phyloP scores from a whole-genome alignment of 1,140 invertebrate genomes.

The Palaemon carinicauda region DNA sequence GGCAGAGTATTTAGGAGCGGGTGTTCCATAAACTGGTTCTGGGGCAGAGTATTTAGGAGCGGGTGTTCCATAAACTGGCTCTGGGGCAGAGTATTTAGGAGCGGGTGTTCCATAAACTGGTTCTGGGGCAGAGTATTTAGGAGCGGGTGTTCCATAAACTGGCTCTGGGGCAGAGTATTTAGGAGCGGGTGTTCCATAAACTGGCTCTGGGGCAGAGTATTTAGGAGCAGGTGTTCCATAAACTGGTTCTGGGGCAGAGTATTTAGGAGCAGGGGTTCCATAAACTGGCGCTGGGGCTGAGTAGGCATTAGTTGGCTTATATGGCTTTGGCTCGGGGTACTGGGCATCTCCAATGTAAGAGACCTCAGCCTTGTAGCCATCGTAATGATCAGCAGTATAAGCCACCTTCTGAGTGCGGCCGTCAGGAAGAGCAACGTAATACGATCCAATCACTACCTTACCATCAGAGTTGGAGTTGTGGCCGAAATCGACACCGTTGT shows the following conservation, averaged over 20 bases:
- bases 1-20: not conserved
- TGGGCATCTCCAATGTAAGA: constrained; percentile 28
- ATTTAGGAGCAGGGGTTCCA: not conserved
- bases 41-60: not conserved
- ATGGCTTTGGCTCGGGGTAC: not conserved
- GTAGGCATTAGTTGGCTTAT: not conserved
- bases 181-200: not conserved
- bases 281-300: not conserved
- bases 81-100: not conserved
- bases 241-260: constrained; percentile 1
- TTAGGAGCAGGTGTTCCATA: not conserved
- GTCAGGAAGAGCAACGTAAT: constrained; percentile 29
- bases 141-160: not conserved
- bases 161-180: not conserved
- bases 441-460: not conserved
- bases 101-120: not conserved
- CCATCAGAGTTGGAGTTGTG: constrained; percentile 32
- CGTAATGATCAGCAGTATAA: constrained; percentile 11
- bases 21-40: not conserved
- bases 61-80: not conserved
- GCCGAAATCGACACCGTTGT: not conserved
- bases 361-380: constrained; percentile 23
- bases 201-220: not conserved
- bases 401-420: constrained; percentile 27
- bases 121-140: not conserved